Base-by-base conservation (phyloP, 2,888 invertebrate genomes). In the Mycalesis mineus region DNA sequence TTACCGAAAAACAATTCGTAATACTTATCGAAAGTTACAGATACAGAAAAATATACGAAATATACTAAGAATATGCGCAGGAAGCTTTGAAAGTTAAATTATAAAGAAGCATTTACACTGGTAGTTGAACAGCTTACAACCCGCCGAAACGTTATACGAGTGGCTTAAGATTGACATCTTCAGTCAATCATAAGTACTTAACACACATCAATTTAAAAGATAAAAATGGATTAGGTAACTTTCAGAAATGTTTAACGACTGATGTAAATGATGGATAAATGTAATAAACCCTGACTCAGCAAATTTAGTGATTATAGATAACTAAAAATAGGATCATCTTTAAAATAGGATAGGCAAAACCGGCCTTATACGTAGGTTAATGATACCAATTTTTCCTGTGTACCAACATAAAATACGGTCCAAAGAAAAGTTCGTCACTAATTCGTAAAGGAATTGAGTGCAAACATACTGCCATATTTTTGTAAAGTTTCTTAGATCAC, bases 391-490 rank as follows among this genome's bases (percentile, higher is more conserved):
- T 66, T 70, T 64, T 60, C 63, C 61, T 68, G 65, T 62, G 62
- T 63, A 62, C 61, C 61, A 57, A 60, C 53, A 54, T 45, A 31
- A 54, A 67, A 71, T 64, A 68, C 66, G 67, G 71, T 72, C 72
- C 71, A 72, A 70, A 62, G 58, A 64, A 67, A 65, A 68, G 55
- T 66, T 55, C 54, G 58, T 51, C 52, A 60, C 60, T 75, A 75
- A 70, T 72, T 75, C 66, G 70, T 73, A 75, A 82, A 79, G 87
- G 87, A 88, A 88, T 88, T 88, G 87, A 88, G 83, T 75, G 77
- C 78, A 82, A 82, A 78, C 71, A 80, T 80, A 88, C 88, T 88
- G 88, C 88, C 88, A 88, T 83, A 82, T 78, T 82, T 81, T 82
- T 81, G 71, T 84, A 81, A 29, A 47, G 45, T 53, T 47, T 56